Evolutionary conservation across 2,797 vertebrate species (phyloP).

Genomic region (Ptychobarbus kaznakovi): DNA sequence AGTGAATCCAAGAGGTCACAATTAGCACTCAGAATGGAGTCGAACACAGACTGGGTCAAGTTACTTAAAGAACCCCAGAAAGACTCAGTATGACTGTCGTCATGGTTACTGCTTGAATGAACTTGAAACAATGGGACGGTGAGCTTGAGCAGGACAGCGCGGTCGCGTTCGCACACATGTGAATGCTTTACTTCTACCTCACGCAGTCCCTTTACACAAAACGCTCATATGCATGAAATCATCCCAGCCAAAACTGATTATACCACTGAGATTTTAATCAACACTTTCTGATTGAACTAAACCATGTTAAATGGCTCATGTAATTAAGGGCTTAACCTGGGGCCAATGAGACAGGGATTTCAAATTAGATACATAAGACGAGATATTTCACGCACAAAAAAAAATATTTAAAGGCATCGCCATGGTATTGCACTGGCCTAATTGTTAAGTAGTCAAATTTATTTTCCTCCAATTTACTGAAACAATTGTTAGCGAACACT

Average conservation of each 20-base stretch:
- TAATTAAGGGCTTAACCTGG: conserved; percentile 51
- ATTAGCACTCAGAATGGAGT: background rate
- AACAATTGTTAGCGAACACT: conserved; percentile 18
- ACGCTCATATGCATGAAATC: conserved; percentile 36
- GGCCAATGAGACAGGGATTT: conserved; percentile 18
- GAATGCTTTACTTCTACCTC: background rate
- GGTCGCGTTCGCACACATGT: conserved; percentile 11
- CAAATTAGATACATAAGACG: conserved; percentile 33
- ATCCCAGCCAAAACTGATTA: conserved; percentile 52
- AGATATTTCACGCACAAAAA: conserved; percentile 10
- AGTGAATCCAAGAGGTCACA: background rate
- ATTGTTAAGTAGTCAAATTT: background rate
- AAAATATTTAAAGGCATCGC: background rate
- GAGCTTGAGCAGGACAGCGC: conserved; percentile 31
- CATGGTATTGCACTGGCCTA: background rate
- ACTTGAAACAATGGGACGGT: conserved; percentile 36
- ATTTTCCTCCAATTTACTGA: background rate
- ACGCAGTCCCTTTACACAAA: conserved; percentile 39
- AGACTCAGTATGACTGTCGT: background rate
- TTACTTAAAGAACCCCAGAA: background rate
- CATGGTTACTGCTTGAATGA: conserved; percentile 37
- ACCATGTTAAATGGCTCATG: conserved; percentile 53
- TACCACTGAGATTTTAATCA: conserved; percentile 55
- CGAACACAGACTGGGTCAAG: background rate
- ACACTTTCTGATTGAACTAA: conserved; percentile 55